A percentile compares a stretch with the other conserved stretches of the same genome.
Evolutionary conservation across 2,113 vertebrate genomes (phyloP).

Genomic region (Chaetodon trifascialis): DNA sequence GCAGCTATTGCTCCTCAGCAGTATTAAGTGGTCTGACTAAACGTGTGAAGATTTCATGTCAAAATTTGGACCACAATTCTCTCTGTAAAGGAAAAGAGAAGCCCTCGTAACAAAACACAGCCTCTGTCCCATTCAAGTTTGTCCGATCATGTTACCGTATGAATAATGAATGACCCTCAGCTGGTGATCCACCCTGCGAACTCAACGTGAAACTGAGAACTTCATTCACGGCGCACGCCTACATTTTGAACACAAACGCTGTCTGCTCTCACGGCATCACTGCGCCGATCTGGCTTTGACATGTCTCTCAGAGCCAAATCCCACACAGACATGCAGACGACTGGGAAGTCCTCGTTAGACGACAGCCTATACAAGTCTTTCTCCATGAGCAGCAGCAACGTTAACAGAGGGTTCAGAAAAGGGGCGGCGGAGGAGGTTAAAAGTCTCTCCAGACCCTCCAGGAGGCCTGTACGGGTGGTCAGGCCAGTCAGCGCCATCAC

Average conservation of each 20-base stretch:
- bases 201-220: slow-evolving; percentile 42
- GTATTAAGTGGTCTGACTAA: too few relatives aligned
- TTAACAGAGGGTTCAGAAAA: slow-evolving; percentile 53
- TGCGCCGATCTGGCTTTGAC: not conserved
- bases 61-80: not conserved
- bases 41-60: not conserved
- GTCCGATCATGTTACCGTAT: slow-evolving; percentile 74
- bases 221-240: slow-evolving; percentile 9
- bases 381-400: slow-evolving; percentile 76
- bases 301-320: slow-evolving; percentile 82
- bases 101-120: slow-evolving; percentile 8
- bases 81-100: too few relatives aligned
- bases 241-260: not conserved
- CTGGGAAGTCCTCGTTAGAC: slow-evolving; percentile 56
- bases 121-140: slow-evolving; percentile 7
- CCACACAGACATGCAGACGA: slow-evolving; percentile 78
- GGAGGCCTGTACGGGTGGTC: slow-evolving; percentile 74
- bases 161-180: slow-evolving; percentile 70
- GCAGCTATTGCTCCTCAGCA: too few relatives aligned
- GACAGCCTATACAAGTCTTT: slow-evolving; percentile 69
- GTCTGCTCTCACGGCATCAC: not conserved
- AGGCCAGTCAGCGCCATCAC: slow-evolving; percentile 76
- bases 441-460: slow-evolving; percentile 42
- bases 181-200: slow-evolving; percentile 38
- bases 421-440: slow-evolving; percentile 60